Evolutionary conservation across 2,797 vertebrate species (phyloP).

Genomic region (Fringilla coelebs): DNA sequence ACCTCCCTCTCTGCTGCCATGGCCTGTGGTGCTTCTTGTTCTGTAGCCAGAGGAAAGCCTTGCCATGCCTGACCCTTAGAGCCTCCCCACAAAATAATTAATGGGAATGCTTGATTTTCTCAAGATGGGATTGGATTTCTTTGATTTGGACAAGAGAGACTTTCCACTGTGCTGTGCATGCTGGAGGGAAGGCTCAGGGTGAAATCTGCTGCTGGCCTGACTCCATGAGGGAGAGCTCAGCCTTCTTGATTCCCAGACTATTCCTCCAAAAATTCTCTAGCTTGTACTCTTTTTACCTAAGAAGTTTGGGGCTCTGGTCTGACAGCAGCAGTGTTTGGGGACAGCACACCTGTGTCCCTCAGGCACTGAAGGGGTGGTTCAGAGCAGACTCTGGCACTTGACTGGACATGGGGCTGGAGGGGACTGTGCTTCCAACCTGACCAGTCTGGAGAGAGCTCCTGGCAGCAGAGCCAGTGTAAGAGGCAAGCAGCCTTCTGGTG

Average conservation of each 20-base stretch:
- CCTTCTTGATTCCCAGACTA: neutral
- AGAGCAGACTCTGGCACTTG: fast-evolving
- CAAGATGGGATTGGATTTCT: neutral
- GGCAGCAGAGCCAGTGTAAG: neutral
- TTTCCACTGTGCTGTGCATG: neutral
- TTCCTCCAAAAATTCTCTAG: neutral
- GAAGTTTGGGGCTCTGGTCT: neutral
- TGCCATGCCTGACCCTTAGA: neutral
- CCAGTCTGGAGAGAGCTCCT: neutral
- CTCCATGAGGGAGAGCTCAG: neutral
- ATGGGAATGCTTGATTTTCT: neutral
- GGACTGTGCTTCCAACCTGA: neutral
- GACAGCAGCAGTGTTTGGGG: neutral
- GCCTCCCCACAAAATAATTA: neutral
- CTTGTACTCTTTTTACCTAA: neutral
- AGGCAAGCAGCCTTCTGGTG: neutral
- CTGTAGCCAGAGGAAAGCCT: slow-evolving; percentile 23
- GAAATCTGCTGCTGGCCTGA: neutral
- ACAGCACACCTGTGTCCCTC: neutral
- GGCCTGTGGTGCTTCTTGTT: slow-evolving; percentile 1
- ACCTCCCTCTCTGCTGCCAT: neutral
- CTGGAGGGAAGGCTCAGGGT: neutral
- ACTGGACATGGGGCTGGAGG: neutral
- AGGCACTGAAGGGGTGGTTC: neutral
- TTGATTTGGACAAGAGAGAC: neutral